These are phyloP conservation scores for Chloropsis cyanopogon DNA, from an alignment of 2,113 vertebrate genomes.

Conservation along the genomic window DNA sequence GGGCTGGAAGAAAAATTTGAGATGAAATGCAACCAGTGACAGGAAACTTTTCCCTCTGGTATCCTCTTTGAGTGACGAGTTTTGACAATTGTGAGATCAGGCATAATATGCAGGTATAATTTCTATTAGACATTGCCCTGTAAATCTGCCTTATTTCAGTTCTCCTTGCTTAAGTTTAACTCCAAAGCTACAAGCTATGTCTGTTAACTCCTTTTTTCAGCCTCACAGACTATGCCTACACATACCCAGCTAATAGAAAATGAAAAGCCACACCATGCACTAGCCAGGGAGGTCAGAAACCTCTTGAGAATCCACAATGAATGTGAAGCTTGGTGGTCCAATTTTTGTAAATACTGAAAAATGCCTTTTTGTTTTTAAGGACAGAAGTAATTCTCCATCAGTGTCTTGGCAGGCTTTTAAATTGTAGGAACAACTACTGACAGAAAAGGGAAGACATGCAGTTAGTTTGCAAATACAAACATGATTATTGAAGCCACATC, in stretches of 20 bases:
- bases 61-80: neutral
- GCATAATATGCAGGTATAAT: neutral
- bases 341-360: conserved; percentile 3
- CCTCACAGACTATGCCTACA: neutral
- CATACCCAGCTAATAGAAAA: neutral
- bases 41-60: neutral
- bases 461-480: conserved; percentile 66
- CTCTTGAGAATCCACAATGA: neutral
- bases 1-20: neutral
- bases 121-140: neutral
- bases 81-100: neutral
- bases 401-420: conserved; percentile 25
- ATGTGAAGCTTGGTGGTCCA: neutral
- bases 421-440: conserved; percentile 53
- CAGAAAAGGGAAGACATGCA: conserved; percentile 62
- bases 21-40: neutral
- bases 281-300: neutral
- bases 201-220: neutral
- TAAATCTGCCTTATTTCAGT: neutral
- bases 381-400: conserved; percentile 2
- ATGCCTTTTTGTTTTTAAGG: neutral
- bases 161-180: neutral
- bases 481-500: conserved; percentile 56
- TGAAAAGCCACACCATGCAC: neutral
- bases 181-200: neutral